phyloP scores from a whole-genome alignment of 2,888 invertebrate genomes.

The Cryptosula pallasiana region DNA sequence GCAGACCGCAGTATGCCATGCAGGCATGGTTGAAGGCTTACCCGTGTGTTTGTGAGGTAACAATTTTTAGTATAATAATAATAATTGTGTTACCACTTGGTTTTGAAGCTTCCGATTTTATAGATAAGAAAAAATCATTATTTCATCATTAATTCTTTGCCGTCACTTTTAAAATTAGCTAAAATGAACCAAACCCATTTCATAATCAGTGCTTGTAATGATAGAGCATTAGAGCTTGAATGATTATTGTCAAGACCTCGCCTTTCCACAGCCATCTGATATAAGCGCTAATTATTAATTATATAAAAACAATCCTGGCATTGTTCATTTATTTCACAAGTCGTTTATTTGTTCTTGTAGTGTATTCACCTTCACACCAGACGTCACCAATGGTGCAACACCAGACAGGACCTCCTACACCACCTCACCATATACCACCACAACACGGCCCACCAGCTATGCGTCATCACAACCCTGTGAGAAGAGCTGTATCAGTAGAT shows the following conservation, averaged over 20 bases:
- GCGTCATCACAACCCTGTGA: background rate
- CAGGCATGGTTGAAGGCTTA: no score
- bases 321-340: background rate
- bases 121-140: background rate
- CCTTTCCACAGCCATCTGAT: no score
- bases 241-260: background rate
- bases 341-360: background rate
- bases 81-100: no score
- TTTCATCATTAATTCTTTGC: background rate
- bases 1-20: no score
- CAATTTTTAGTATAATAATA: no score
- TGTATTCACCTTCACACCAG: background rate
- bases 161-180: background rate
- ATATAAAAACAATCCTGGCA: no score
- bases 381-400: background rate
- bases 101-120: no score
- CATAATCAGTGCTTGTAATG: no score
- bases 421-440: background rate
- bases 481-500: constrained; percentile 5
- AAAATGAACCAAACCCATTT: background rate
- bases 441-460: background rate
- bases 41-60: no score
- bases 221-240: no score
- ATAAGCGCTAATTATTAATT: no score
- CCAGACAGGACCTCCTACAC: background rate